Evolutionary conservation across 2,113 vertebrate genomes (phyloP), one percentile per base, ranked within the genome.

Genomic region (Gymnobelideus leadbeateri): DNA sequence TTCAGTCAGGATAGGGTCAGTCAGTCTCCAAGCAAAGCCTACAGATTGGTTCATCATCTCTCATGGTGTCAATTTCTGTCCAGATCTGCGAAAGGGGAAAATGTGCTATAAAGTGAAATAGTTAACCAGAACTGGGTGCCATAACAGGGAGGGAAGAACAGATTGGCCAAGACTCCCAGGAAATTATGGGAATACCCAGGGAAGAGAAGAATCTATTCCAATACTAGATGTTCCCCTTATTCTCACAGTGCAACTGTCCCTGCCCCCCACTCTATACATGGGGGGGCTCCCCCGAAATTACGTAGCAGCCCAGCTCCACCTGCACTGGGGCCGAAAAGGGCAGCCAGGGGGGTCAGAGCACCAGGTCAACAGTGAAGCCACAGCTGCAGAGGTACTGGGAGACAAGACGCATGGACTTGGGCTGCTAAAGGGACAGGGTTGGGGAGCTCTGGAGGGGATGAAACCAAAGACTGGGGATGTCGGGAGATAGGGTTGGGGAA

Each of bases 281-380:
- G 95, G n/a, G 5, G 99, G 99, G 28, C 98, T 99, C 91, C 98
- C 99, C 14, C 98, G 89, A 92, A 97, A 98, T 54, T 99, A 98
- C n/a, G 98, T 98, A 0, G 99, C 99, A 0, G 98, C 97, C 0
- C 99, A 99, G 97, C 98, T 99, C 84, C 99, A 99, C 95, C 98
- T 99, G 92, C 99, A 99, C 98, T 99, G 99, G 99, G 99, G 99
- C 28, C 98, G 98, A 8, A 94, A 91, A 0, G 98, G 98, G 0
- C 92, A 52, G 16, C 26, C 93, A 0, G 95, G 93, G 0, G 99
- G 99, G 0, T 99, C 99, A 0, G 99, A 99, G 97, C 99, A 99
- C 95, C 99, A 98, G 92, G 98, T 99, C 92, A 98, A 99, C 0
- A 98, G 99, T 1, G 97, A 97, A 89, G 98, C 98, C 4, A 98